Base-by-base conservation (phyloP, 1,140 invertebrate species). In the Venturia canescens region DNA sequence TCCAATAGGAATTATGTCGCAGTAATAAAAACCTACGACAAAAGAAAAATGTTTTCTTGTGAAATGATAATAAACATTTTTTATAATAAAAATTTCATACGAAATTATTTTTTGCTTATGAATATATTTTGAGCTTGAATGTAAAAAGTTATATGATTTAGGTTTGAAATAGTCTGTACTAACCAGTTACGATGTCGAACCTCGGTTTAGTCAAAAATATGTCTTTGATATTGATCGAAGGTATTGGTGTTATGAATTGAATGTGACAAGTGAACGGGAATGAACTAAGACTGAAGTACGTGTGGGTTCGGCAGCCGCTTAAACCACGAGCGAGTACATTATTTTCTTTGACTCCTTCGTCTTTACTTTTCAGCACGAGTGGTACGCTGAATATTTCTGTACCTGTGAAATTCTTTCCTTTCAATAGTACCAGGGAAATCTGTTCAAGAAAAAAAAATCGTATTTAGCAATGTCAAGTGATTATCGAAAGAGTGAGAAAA, bases 171-270 rank as follows among this genome's bases (percentile, higher is more conserved):
- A 63, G 26, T 69, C 0, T 77, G 74, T 82, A 85, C 87, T 80
- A 79, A 92, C 92, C 92, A 80, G 91, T 90, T 48, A 87, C 84
- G 44, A 91, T 92, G 80, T 92, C 89, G 63, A 93, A 93, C 78
- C 89, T 88, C n/a, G 90, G 91, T 82, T 91, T 90, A 7, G 91
- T 85, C 26, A 90, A 84, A 67, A 93, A 93, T 5, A 93, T 53
- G 75, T 92, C 91, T 31, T 92, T 89, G 13, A 92, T 85, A 21
- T 87, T 86, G 18, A 89, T 77, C 27, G 81, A 83, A 3, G 87
- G 83, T 53, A 85, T 77, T 5, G 88, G 78, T 18, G 84, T 83
- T 11, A 87, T 85, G 82, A 92, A 91, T 70, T 91, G 88, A 50
- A 92, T 84, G 27, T 88, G 91, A 71, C 92, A 93, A 0, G 87